These are phyloP conservation scores for Lycodopsis pacificus DNA, from an alignment of 2,797 vertebrate genomes.

Conservation along the genomic window DNA sequence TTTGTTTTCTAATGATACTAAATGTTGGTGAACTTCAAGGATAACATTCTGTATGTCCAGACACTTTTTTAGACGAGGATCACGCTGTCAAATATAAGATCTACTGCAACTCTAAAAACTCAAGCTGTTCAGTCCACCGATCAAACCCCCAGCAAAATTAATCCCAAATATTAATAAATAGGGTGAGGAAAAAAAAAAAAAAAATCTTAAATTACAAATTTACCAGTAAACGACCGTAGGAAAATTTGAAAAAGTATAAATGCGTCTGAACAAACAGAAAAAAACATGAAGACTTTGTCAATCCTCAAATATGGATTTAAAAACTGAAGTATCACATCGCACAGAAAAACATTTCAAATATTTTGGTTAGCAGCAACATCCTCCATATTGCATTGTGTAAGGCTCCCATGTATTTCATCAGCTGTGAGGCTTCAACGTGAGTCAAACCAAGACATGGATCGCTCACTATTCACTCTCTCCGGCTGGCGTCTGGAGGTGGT, in stretches of 20 bases:
- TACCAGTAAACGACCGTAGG: background rate
- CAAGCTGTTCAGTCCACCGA: background rate
- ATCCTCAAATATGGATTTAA: slow-evolving; percentile 18
- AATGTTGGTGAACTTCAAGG: background rate
- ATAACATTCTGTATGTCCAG: slow-evolving; percentile 74
- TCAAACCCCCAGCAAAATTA: slow-evolving; percentile 7
- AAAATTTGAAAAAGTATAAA: slow-evolving; percentile 31
- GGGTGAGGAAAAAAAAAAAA: background rate
- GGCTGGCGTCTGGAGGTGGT: slow-evolving; percentile 73
- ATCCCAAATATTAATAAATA: background rate
- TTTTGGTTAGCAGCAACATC: slow-evolving; percentile 49
- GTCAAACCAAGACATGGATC: slow-evolving; percentile 73
- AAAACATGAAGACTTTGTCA: slow-evolving; percentile 18
- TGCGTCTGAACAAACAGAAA: slow-evolving; percentile 76
- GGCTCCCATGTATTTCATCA: slow-evolving; percentile 64
- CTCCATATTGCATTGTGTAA: slow-evolving; percentile 43
- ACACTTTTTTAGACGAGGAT: slow-evolving; percentile 40
- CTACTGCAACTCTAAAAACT: slow-evolving; percentile 1
- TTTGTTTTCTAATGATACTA: background rate
- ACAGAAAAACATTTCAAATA: slow-evolving; percentile 51
- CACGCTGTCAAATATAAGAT: background rate
- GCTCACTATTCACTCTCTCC: slow-evolving; percentile 75
- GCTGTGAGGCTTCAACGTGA: slow-evolving; percentile 65
- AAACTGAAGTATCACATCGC: slow-evolving; percentile 33
- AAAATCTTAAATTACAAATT: background rate